Evolutionary conservation across 2,888 invertebrate genomes (phyloP).

Genomic region (Athalia circularis): DNA sequence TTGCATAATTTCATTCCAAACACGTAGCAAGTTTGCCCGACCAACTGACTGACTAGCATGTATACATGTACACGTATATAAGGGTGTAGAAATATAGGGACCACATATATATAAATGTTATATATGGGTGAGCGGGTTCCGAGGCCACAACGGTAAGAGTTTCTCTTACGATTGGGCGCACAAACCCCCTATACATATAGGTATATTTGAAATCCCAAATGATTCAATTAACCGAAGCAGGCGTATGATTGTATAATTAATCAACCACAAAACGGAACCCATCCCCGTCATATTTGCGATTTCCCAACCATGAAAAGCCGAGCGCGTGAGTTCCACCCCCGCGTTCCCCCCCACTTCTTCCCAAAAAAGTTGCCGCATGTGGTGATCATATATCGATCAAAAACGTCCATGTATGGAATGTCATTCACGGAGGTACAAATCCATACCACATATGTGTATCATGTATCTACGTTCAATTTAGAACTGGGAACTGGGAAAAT

Average conservation of each 20-base stretch:
- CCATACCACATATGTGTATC: too few relatives aligned
- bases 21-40: slow-evolving; percentile 36
- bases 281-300: slow-evolving; percentile 15
- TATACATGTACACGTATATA: neutral
- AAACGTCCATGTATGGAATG: too few relatives aligned
- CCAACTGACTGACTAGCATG: slow-evolving; percentile 12
- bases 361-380: too few relatives aligned
- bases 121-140: neutral
- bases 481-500: too few relatives aligned
- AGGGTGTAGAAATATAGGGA: neutral
- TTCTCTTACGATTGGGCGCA: slow-evolving; percentile 21
- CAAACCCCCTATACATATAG: neutral
- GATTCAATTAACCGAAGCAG: slow-evolving; percentile 30
- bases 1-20: slow-evolving; percentile 36
- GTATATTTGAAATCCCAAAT: slow-evolving; percentile 19
- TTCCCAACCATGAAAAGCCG: neutral
- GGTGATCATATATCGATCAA: too few relatives aligned
- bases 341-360: too few relatives aligned
- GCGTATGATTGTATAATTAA: slow-evolving; percentile 41
- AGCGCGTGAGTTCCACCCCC: too few relatives aligned
- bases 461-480: too few relatives aligned
- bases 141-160: slow-evolving; percentile 15
- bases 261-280: slow-evolving; percentile 1
- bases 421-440: too few relatives aligned
- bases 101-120: neutral